Evolutionary conservation across 2,797 vertebrate genomes (phyloP).

Genomic region (Falco novaeseelandiae): DNA sequence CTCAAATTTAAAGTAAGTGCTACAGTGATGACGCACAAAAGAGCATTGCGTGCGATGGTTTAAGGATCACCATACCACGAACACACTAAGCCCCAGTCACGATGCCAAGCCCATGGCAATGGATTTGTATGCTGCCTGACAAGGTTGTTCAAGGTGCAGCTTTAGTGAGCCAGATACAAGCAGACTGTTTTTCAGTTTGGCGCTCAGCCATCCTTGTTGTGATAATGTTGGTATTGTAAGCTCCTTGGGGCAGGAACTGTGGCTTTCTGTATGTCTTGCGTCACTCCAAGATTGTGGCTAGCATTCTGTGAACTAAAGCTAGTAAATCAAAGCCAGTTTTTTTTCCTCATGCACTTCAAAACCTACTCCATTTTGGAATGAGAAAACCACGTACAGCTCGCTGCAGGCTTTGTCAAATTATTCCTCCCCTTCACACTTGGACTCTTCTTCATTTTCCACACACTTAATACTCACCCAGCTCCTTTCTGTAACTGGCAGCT

Average conservation of each 20-base stretch:
- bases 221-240: background rate
- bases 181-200: background rate
- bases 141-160: background rate
- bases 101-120: background rate
- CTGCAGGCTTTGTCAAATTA: conserved; percentile 72
- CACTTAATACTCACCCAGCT: conserved; percentile 56
- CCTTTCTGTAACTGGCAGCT: conserved; percentile 61
- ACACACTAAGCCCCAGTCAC: background rate
- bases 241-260: conserved; percentile 16
- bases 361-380: conserved; percentile 58
- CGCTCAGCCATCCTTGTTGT: background rate
- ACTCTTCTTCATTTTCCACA: conserved; percentile 59
- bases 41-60: background rate
- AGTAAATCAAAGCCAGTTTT: conserved; percentile 48
- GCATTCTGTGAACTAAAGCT: conserved; percentile 52
- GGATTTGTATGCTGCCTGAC: background rate
- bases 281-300: conserved; percentile 20
- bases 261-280: conserved; percentile 6
- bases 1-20: background rate
- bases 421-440: conserved; percentile 59
- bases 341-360: conserved; percentile 40
- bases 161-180: background rate
- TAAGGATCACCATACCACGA: background rate
- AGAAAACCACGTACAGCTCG: conserved; percentile 38
- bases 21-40: background rate